Conservation (phyloP, 2,113 vertebrate genomes). For the Microtus pennsylvanicus region DNA sequence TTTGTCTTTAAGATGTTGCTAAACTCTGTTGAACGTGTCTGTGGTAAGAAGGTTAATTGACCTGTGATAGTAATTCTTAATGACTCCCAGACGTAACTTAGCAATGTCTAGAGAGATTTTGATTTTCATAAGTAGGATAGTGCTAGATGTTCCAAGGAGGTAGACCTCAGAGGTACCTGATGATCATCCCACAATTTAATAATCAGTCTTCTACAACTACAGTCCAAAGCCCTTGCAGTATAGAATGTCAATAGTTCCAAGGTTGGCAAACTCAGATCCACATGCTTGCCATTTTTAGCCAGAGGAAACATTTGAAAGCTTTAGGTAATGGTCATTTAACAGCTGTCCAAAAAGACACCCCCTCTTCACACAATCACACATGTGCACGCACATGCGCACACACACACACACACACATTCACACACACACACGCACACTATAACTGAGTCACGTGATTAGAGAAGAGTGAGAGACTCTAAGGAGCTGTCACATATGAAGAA, state of each 20-base stretch:
- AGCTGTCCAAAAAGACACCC: neutral
- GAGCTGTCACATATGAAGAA: neutral
- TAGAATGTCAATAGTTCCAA: neutral
- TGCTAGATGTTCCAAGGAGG: neutral
- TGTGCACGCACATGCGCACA: neutral
- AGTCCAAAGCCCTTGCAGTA: neutral
- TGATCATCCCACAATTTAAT: neutral
- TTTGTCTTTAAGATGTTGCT: neutral
- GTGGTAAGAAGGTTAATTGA: neutral
- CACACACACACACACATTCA: neutral
- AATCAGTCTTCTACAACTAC: neutral
- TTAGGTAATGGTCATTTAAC: neutral
- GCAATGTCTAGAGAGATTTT: slow-evolving; percentile 16
- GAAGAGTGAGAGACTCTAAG: neutral
- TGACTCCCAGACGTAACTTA: neutral
- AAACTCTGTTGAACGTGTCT: neutral
- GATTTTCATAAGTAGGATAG: neutral
- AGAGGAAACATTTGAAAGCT: neutral
- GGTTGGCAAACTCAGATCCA: neutral
- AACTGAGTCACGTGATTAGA: neutral
- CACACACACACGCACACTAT: neutral
- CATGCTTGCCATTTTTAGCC: neutral
- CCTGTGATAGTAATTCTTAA: neutral
- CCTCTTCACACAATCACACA: too few species aligned
- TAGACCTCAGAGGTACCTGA: neutral